Conservation (phyloP, 2,113 vertebrate genomes). For the Otis tarda region DNA sequence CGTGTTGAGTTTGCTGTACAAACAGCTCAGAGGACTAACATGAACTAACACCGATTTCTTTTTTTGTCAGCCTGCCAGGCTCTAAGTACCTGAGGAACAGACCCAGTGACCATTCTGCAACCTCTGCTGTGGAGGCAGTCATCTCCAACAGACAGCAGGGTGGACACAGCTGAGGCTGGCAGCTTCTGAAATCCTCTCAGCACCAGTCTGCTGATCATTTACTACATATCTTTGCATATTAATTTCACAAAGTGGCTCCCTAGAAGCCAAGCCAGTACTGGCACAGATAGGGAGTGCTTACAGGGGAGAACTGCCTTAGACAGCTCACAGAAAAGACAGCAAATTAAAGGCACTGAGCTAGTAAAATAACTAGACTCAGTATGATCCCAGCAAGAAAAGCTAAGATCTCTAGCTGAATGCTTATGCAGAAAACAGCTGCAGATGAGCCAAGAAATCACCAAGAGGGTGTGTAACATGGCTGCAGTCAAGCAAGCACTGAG, state of each 20-base stretch:
- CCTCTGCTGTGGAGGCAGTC: background rate
- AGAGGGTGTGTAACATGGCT: background rate
- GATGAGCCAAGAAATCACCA: background rate
- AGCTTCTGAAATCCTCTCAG: background rate
- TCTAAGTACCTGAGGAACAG: background rate
- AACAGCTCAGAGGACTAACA: background rate
- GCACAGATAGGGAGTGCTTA: too few relatives aligned
- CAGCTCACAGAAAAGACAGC: too few relatives aligned
- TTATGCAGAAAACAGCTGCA: background rate
- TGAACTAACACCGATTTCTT: background rate
- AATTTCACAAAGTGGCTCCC: too few relatives aligned
- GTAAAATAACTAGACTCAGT: too few relatives aligned
- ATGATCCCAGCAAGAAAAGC: background rate
- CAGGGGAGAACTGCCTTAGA: too few relatives aligned
- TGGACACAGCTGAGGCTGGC: background rate
- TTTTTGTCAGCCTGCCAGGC: background rate
- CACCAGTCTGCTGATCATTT: background rate
- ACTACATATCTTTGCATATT: background rate
- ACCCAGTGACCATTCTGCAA: background rate
- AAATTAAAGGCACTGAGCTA: too few relatives aligned
- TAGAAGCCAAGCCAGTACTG: too few relatives aligned
- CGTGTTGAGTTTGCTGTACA: background rate
- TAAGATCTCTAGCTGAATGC: background rate
- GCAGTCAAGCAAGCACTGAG: background rate
- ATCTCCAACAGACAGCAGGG: background rate